Conservation (phyloP, 2,888 invertebrate species). For the Stenotaenia linearis region DNA sequence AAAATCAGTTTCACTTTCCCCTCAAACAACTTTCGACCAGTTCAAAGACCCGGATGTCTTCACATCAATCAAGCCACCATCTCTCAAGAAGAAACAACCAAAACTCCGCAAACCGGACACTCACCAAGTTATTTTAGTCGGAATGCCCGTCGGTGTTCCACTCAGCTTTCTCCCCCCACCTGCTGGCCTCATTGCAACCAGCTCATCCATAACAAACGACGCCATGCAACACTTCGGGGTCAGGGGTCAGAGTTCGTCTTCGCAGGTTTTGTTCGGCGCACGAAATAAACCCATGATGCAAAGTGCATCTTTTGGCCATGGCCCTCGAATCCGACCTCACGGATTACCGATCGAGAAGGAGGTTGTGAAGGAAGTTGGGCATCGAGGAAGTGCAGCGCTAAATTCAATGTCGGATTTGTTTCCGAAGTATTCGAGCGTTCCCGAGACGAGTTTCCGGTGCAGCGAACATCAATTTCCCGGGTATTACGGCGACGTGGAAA, state of each 20-base stretch:
- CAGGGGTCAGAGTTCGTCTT: no score
- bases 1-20: not conserved
- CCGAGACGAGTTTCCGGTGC: slow-evolving; percentile 35
- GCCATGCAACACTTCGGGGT: not conserved
- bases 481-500: slow-evolving; percentile 35
- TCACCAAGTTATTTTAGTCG: not conserved
- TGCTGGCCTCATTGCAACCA: not conserved
- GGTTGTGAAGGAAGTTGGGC: no score
- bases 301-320: not conserved
- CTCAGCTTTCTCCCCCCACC: not conserved
- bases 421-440: not conserved
- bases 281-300: not conserved
- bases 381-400: no score
- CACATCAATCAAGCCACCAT: no score
- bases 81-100: no score
- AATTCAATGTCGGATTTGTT: not conserved
- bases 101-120: not conserved
- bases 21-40: not conserved
- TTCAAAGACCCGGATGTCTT: not conserved
- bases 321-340: not conserved
- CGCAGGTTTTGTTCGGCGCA: not conserved
- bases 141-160: not conserved
- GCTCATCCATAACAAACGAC: not conserved
- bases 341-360: not conserved
- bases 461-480: slow-evolving; percentile 32